Conservation (phyloP, 2,797 vertebrate genomes). For the Parambassis ranga region DNA sequence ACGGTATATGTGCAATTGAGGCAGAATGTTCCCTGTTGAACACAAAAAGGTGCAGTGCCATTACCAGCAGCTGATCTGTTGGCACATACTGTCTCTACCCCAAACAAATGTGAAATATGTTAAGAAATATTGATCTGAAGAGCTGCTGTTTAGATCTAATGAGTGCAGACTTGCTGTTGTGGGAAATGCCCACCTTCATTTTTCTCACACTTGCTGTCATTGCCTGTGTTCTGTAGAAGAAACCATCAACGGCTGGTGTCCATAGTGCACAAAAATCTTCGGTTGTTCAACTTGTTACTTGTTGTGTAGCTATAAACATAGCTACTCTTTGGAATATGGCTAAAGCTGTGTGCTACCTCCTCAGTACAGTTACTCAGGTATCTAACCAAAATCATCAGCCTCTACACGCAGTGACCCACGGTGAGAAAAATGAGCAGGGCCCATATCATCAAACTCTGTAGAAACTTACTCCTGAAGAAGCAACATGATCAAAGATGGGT, state of each 20-base stretch:
- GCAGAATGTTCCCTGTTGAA: constrained; percentile 70
- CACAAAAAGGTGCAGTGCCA: constrained; percentile 68
- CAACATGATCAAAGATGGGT: constrained; percentile 17
- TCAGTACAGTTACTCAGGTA: constrained; percentile 79
- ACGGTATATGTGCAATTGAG: constrained; percentile 73
- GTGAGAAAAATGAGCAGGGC: constrained; percentile 49
- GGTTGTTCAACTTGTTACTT: constrained; percentile 51
- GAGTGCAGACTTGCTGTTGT: constrained; percentile 3
- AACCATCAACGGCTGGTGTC: constrained; percentile 40
- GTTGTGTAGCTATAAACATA: constrained; percentile 49
- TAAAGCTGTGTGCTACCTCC: constrained; percentile 59
- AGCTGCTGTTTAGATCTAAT: constrained; percentile 41
- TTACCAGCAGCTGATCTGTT: constrained; percentile 73
- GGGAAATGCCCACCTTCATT: constrained; percentile 38
- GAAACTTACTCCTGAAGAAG: constrained; percentile 22
- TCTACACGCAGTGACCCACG: constrained; percentile 58
- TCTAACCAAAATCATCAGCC: constrained; percentile 70
- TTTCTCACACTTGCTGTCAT: constrained; percentile 52
- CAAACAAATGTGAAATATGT: constrained; percentile 73
- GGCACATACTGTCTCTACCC: constrained; percentile 70
- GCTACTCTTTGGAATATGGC: constrained; percentile 57
- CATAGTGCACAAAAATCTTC: constrained; percentile 55
- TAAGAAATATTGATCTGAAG: constrained; percentile 49
- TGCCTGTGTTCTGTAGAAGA: constrained; percentile 24
- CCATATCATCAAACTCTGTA: constrained; percentile 19